Conservation (phyloP, 2,888 invertebrate genomes). For the Gastracanthus pulcherrimus region DNA sequence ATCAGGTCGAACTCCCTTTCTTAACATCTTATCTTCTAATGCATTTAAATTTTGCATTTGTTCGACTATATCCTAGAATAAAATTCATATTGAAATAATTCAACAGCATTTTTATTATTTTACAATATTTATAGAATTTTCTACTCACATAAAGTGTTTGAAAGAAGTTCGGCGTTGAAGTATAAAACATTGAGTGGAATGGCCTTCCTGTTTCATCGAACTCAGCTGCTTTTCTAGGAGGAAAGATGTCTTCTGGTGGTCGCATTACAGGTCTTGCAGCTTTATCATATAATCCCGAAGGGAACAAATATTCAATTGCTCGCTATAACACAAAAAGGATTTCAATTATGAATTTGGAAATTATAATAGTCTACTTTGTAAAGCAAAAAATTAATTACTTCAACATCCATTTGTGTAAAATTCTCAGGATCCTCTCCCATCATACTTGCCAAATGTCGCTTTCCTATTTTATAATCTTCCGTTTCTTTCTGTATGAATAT, state of each 20-base stretch:
- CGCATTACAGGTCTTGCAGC: conserved; percentile 94
- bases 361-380: conserved; percentile 17
- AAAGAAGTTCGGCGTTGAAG: conserved; percentile 91
- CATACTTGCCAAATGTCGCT: conserved; percentile 97
- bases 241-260: conserved; percentile 92
- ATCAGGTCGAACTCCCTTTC: conserved; percentile 82
- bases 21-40: conserved; percentile 85
- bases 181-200: conserved; percentile 94
- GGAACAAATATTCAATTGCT: conserved; percentile 93
- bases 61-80: conserved; percentile 83
- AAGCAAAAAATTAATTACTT: conserved; percentile 80
- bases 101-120: background rate
- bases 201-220: conserved; percentile 96
- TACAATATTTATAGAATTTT: conserved; percentile 12
- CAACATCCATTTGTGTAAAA: conserved; percentile 92
- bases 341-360: conserved; percentile 11
- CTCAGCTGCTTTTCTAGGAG: conserved; percentile 90
- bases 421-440: conserved; percentile 96
- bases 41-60: conserved; percentile 83
- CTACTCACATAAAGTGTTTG: conserved; percentile 87
- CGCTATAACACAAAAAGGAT: conserved; percentile 46
- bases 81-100: conserved; percentile 23
- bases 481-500: conserved; percentile 89
- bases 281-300: conserved; percentile 93
- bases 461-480: conserved; percentile 92